Base-by-base conservation (phyloP, 2,888 invertebrate genomes). In the Platypus cylindrus region DNA sequence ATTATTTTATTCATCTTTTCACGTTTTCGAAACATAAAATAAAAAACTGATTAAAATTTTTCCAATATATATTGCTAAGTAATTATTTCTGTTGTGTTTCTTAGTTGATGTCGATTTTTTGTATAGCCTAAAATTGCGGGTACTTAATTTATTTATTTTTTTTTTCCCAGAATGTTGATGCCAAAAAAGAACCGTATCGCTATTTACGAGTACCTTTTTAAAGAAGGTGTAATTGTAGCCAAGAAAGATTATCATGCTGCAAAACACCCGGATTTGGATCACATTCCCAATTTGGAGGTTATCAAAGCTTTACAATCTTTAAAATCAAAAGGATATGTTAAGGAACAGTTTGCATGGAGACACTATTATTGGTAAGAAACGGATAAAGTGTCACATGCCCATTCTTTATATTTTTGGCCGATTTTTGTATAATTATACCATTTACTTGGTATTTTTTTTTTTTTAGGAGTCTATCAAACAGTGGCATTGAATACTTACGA, bases 331-430 rank as follows among this genome's bases (percentile, higher is more conserved):
- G 97, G 95, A 40, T 86, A 80, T 56, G 98, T 98, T n/a, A 90
- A 86, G 63, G 97, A 98, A 71, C 97, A 98, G 66, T 98, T 98
- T 65, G 95, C 97, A 3, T 99, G 98, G 98, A 79, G 97, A 55
- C 97, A 98, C 64, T 98, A 87, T 57, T 99, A 99, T 64, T 99
- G 97, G 95, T 78, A 62, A 61, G 65, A n/a, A n/a, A n/a, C n/a
- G n/a, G n/a, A n/a, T n/a, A n/a, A n/a, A n/a, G n/a, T n/a, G n/a
- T 46, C 17, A 23, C 36, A 8, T 5, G 4, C 17, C n/a, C n/a
- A n/a, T n/a, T n/a, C n/a, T n/a, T 23, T 9, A 12, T 31, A 13
- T 32, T 37, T 23, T 30, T 27, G 18, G 13, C 5, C 4, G 3
- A 3, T 25, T 4, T 16, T 26, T 12, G 14, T 33, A 8, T 26